phyloP scores from a whole-genome alignment of 2,888 invertebrate species.

The Epistrophe grossulariae region DNA sequence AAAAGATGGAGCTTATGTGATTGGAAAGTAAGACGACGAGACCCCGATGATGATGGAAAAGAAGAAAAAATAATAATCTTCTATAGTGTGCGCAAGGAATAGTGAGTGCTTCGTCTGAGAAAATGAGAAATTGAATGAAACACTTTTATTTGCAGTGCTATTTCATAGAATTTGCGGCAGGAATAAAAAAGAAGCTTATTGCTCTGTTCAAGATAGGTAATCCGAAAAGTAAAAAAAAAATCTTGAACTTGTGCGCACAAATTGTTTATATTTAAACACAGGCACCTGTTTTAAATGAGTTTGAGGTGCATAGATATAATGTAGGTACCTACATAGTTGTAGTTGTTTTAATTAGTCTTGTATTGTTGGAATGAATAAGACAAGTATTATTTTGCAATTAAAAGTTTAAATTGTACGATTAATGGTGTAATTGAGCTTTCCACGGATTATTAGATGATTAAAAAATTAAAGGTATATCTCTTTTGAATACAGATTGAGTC shows the following conservation, averaged over 20 bases:
- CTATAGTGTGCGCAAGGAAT: slow-evolving; percentile 6
- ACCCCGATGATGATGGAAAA: not conserved
- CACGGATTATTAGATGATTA: slow-evolving; percentile 24
- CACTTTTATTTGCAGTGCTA: not conserved
- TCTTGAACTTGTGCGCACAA: slow-evolving; percentile 40
- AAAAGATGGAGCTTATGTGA: slow-evolving; percentile 11
- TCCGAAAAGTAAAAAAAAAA: slow-evolving; percentile 17
- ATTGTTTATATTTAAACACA: slow-evolving; percentile 20
- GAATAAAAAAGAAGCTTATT: slow-evolving; percentile 52
- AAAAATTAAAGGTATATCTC: not conserved
- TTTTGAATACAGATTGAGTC: not conserved
- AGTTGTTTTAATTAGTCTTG: no score
- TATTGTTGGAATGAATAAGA: not conserved
- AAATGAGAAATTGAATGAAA: not conserved
- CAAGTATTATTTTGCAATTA: slow-evolving; percentile 36
- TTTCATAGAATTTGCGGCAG: not conserved
- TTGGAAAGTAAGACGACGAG: slow-evolving; percentile 19
- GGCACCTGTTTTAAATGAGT: slow-evolving; percentile 31
- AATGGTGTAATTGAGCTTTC: slow-evolving; percentile 29
- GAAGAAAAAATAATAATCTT: slow-evolving; percentile 6
- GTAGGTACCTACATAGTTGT: not conserved
- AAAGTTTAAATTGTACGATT: slow-evolving; percentile 45
- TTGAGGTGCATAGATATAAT: no score
- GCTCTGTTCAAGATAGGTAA: slow-evolving; percentile 53
- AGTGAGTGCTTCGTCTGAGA: not conserved